These are phyloP conservation scores for Cromileptes altivelis DNA, from an alignment of 2,113 vertebrate genomes.

Conservation along the genomic window DNA sequence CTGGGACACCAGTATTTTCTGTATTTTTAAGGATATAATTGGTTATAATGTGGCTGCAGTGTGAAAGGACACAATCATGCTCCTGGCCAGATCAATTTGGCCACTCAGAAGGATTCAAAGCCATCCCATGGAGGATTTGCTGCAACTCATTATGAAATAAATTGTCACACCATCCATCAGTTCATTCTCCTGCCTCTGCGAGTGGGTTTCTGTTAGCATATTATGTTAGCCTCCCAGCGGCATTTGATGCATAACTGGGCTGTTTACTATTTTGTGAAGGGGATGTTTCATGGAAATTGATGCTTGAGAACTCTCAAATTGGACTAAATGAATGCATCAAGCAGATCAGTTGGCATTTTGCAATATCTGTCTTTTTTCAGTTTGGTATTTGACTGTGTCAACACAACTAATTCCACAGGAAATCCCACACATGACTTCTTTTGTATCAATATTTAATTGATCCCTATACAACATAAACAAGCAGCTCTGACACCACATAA, in stretches of 20 bases:
- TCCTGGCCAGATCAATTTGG: conserved; percentile 21
- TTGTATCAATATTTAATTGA: conserved; percentile 7
- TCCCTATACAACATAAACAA: conserved; percentile 17
- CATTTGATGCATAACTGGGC: conserved; percentile 33
- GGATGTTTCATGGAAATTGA: conserved; percentile 27
- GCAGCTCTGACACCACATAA: not conserved
- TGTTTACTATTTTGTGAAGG: conserved; percentile 30
- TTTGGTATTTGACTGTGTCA: not conserved
- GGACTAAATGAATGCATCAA: conserved; percentile 15
- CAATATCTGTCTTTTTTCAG: not conserved
- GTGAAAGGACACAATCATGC: conserved; percentile 3
- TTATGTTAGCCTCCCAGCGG: conserved; percentile 25
- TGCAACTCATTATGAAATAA: conserved; percentile 33
- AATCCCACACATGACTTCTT: not conserved
- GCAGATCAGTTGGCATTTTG: conserved; percentile 17
- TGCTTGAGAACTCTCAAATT: conserved; percentile 29
- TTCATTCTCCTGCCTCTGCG: conserved; percentile 3
- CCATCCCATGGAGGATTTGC: not conserved
- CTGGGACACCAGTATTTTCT: too few relatives aligned
- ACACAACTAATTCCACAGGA: not conserved
- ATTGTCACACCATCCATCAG: conserved; percentile 14
- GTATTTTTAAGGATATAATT: not conserved
- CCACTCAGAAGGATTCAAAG: conserved; percentile 4
- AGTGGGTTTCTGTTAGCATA: conserved; percentile 8
- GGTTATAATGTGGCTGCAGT: not conserved